Evolutionary conservation across 2,797 vertebrate genomes (phyloP), one percentile per base, ranked within the genome.

Genomic region (Myripristis jacobus): DNA sequence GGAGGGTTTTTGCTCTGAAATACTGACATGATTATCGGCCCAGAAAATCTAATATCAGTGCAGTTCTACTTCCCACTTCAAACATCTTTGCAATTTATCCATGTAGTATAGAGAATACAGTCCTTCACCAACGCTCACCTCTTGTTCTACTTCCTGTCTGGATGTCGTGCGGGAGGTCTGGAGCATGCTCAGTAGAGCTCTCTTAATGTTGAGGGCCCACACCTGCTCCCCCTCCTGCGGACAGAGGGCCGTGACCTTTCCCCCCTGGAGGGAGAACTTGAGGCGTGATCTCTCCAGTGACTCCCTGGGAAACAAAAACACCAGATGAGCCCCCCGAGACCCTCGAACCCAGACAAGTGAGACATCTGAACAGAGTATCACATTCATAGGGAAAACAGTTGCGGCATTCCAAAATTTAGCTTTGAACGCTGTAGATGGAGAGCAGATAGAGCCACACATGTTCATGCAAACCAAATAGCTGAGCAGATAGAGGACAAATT

Each of bases 151-250:
- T 69, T 91, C 89, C 62, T 78, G 83, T 75, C 78, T 76, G 10
- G 72, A 22, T 34, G 75, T 73, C 0, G 53, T 73, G 0, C 38
- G 84, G 18, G 74, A 93, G 7, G 94, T 94, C 94, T 97, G 96
- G 74, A 96, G 88, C 85, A 96, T 92, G 87, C 96, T 97, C 89
- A 96, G 93, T 88, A 96, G 78, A 48, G 94, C 95, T 50, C 94
- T 87, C 85, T 96, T 96, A 91, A 96, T 86, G 84, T 98, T 97
- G 73, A 96, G 93, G 16, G 86, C 91, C 96, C 96, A 97, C 82
- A 89, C 92, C 63, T 88, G 93, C 82, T 96, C 96, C 27, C 88
- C 80, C 69, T 78, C 91, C 83, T 81, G 84, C 58, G 95, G 92
- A 92, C 95, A 97, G 80, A 96, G 93, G 85, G 87, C 92, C 22